Evolutionary conservation across 2,797 vertebrate genomes (phyloP), one percentile per base, ranked within the genome.

Genomic region (Potorous gilbertii): DNA sequence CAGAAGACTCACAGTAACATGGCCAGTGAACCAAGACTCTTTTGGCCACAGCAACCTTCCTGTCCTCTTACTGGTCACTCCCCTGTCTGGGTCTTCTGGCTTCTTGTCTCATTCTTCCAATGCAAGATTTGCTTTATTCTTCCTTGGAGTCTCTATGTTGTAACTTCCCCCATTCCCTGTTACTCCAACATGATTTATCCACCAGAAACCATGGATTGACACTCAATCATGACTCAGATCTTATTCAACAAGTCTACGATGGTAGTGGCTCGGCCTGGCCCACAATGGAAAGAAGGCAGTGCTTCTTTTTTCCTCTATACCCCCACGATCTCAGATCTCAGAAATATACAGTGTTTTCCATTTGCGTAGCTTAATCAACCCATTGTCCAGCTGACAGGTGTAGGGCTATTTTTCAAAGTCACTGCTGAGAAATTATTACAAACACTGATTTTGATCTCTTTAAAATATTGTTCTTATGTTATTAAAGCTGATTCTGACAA

Each of bases 341-440:
- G 92, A 93, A 94, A 31, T 5, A 90, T 54, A 3, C 29, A 56
- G 54, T 91, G 24, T 94, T 59, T 92, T 81, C 21, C 40, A 27
- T 24, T 81, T 24, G 21, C 8, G 21, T 46, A 46, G 8, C 18
- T 81, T 81, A 5, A 46, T 11, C n/a, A 81, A 81, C n/a, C 40
- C 74, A 40, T 57, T 93, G 90, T n/a, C 27, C 46, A 29, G 14
- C 56, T 92, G 93, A 57, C 90, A 91, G 90, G 55, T 92, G 93
- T 56, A 94, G 66, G 18, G 16, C 46, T 90, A 0, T 90, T 93
- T 46, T 90, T 91, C 91, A 81, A 94, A 54, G n/a, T 89, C 95
- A 31, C 54, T 92, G 46, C 57, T 89, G 92, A 95, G 31, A 92
- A 97, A 90, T 56, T 93, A 54, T 55, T 92, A 96, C 89, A 62